These are phyloP conservation scores for Leistus spinibarbis DNA, from an alignment of 2,888 invertebrate species.

Conservation along the genomic window DNA sequence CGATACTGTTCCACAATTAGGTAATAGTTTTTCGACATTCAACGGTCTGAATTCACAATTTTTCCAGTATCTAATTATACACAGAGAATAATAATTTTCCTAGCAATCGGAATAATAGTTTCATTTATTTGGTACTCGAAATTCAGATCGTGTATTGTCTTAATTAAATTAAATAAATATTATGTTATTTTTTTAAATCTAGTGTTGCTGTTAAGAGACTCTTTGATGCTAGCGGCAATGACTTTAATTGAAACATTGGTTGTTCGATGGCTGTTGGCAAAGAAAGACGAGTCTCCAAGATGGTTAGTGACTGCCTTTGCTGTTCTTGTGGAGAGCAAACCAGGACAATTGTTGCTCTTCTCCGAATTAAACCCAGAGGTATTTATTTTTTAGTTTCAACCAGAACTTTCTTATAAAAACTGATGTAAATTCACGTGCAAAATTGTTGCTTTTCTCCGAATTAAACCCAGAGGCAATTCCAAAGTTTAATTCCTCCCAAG, in stretches of 20 bases:
- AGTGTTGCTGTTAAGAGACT: slow-evolving; percentile 52
- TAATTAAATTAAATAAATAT: not conserved
- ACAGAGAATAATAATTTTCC: too few species aligned
- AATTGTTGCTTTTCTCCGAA: slow-evolving; percentile 45
- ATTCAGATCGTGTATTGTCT: not conserved
- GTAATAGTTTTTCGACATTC: slow-evolving; percentile 58
- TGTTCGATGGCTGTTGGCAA: slow-evolving; percentile 47
- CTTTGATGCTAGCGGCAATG: slow-evolving; percentile 48
- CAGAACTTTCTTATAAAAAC: too few species aligned
- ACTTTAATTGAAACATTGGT: slow-evolving; percentile 50
- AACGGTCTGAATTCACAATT: too few species aligned
- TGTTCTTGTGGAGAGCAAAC: slow-evolving; percentile 45
- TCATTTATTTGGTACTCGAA: too few species aligned
- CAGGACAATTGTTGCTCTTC: slow-evolving; percentile 48
- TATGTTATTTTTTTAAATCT: slow-evolving; percentile 40
- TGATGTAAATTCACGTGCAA: too few species aligned
- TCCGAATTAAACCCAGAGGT: slow-evolving; percentile 34
- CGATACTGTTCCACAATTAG: slow-evolving; percentile 63
- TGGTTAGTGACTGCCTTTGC: slow-evolving; percentile 49
- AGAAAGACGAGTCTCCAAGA: slow-evolving; percentile 44
- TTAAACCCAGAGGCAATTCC: slow-evolving; percentile 31
- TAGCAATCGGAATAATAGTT: too few species aligned
- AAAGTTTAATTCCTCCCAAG: too few species aligned
- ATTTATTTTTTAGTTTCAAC: too few species aligned
- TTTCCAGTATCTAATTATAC: too few species aligned